These are phyloP conservation scores for Paragorgia papillata DNA, from an alignment of 92 coral and sea anemone species.

Conservation along the genomic window DNA sequence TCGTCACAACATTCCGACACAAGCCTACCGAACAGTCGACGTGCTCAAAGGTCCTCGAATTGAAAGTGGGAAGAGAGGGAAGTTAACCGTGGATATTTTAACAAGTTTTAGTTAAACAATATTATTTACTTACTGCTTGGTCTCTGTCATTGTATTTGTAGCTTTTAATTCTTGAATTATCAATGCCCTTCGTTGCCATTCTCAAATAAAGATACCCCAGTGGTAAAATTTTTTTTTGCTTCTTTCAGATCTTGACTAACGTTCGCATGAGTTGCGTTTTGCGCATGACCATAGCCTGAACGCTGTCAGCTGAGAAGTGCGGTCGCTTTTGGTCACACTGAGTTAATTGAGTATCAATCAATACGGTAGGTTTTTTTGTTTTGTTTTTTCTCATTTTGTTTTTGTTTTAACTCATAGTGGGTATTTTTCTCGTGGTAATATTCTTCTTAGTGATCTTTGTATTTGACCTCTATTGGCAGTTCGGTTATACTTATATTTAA, in stretches of 20 bases:
- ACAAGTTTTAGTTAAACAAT: not conserved
- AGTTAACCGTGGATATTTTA: not conserved
- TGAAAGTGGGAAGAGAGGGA: conserved; percentile 3
- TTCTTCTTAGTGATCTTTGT: too few species aligned
- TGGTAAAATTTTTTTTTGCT: conserved; percentile 24
- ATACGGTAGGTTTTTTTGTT: too few species aligned
- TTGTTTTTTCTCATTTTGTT: too few species aligned
- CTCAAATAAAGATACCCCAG: conserved; percentile 21
- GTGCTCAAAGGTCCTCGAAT: not conserved
- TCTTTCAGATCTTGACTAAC: conserved; percentile 48
- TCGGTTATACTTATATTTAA: too few species aligned
- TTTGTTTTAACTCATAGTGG: too few species aligned
- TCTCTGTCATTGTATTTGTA: conserved; percentile 99
- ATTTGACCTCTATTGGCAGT: too few species aligned
- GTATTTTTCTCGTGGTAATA: too few species aligned
- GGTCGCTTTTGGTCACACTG: too few species aligned
- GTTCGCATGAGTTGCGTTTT: conserved; percentile 1
- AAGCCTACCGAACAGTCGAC: not conserved
- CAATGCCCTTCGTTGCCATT: conserved; percentile 85
- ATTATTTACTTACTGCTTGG: conserved; percentile 73
- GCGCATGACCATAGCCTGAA: conserved; percentile 25
- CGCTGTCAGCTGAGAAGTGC: conserved; percentile 33
- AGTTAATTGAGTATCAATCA: too few species aligned
- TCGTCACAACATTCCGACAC: not conserved
- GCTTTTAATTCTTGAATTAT: conserved; percentile 75